A percentile compares a stretch with the other conserved stretches of the same genome.
Evolutionary conservation across 2,797 vertebrate genomes (phyloP).

Genomic region (Masticophis lateralis): DNA sequence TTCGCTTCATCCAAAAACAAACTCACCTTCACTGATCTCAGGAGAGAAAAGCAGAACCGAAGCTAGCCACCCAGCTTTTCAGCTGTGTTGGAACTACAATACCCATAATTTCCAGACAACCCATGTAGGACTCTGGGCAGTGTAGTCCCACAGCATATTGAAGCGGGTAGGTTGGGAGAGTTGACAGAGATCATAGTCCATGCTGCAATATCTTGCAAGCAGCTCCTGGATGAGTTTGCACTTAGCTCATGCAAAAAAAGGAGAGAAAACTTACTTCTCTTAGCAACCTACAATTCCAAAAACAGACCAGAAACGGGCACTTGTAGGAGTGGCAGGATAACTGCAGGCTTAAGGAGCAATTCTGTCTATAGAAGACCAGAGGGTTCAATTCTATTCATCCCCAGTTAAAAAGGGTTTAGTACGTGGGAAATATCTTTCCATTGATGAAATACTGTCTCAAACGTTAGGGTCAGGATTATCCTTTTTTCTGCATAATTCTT

Average conservation of each 20-base stretch:
- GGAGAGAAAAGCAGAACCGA: background rate
- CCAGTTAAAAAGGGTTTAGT: background rate
- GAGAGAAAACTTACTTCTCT: background rate
- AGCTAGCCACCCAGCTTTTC: too few relatives aligned
- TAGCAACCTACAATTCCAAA: background rate
- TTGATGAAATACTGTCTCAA: background rate
- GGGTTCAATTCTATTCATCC: background rate
- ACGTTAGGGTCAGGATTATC: background rate
- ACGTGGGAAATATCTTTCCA: background rate
- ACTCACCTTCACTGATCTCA: background rate
- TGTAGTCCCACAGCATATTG: background rate
- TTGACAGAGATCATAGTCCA: background rate
- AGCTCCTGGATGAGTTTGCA: background rate
- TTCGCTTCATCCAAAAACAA: background rate
- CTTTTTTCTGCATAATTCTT: background rate
- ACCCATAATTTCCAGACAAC: background rate
- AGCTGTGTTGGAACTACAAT: background rate
- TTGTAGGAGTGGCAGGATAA: background rate
- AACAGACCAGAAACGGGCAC: background rate
- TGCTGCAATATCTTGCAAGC: background rate
- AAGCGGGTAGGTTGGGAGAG: background rate
- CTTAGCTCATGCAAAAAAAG: background rate
- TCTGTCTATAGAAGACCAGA: background rate
- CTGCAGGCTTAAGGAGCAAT: background rate
- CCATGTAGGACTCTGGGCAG: background rate